Evolutionary conservation across 2,888 invertebrate genomes (phyloP), one percentile per base, ranked within the genome.

Genomic region (Xanthia togata): DNA sequence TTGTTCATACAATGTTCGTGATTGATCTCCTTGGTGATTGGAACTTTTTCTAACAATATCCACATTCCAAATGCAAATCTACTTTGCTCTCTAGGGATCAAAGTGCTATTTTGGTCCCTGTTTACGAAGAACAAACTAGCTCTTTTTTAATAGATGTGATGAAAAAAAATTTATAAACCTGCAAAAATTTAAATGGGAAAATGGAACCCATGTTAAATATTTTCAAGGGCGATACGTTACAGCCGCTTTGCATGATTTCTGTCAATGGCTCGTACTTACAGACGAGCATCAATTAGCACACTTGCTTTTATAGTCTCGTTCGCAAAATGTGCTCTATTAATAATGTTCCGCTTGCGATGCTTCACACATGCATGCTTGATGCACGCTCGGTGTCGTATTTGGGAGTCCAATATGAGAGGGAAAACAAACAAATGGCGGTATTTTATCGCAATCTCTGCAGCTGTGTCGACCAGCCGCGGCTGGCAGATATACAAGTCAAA

Each of bases 381-480:
- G 82, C 82, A 76, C 38, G 62, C 47, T 64, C 31, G 31, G 47
- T 70, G 26, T 82, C 70, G 70, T 81, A 80, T 80, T 78, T 82
- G 75, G 88, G 82, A 87, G 83, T 82, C 73, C 86, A 85, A 89
- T 89, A 88, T 87, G 82, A 87, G 68, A 79, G 81, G 82, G 74
- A 89, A 89, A 89, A 89, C 84, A 89, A 89, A 91, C 89, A 86
- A 87, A 84, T 80, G 70, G 71, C 78, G 77, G 75, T 83, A 78
- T 89, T 88, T 88, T 86, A 90, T 89, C 87, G 87, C 85, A 87
- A 89, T 88, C 78, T 73, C 82, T 78, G 83, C 89, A 90, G 88
- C 87, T 89, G 88, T 86, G 88, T 79, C 80, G 78, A 82, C 81
- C 74, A 70, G 70, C 50, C 68, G 79, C 70, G 73, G 81, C 55